These are phyloP conservation scores for Brienomyrus brachyistius DNA, from an alignment of 2,113 vertebrate species.

Conservation along the genomic window DNA sequence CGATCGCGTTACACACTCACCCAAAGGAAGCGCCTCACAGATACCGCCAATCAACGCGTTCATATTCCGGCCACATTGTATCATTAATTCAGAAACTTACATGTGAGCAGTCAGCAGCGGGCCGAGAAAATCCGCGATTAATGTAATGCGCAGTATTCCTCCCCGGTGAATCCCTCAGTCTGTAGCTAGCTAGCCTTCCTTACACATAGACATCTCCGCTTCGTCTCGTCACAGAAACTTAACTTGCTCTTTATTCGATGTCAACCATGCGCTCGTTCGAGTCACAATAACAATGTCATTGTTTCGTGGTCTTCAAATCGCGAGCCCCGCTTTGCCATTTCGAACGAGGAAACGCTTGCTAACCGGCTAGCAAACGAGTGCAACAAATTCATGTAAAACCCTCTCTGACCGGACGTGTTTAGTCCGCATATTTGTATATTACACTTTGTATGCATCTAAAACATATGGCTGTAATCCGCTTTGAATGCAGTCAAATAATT, in stretches of 20 bases:
- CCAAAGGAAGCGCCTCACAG: neutral
- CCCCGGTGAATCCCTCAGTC: neutral
- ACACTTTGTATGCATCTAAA: neutral
- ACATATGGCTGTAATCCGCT: neutral
- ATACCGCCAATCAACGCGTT: neutral
- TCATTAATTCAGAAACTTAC: neutral
- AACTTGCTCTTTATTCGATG: neutral
- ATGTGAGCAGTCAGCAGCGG: neutral
- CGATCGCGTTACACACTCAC: neutral
- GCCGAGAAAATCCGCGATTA: neutral
- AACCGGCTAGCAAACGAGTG: conserved; percentile 6
- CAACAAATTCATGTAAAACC: neutral
- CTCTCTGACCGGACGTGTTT: neutral
- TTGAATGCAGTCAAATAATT: conserved; percentile 1
- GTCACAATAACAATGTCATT: neutral
- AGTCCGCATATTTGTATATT: neutral
- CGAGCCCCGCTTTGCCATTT: conserved; percentile 2
- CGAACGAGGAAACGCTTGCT: neutral
- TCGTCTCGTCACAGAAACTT: neutral
- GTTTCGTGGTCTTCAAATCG: neutral
- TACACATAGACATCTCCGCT: neutral
- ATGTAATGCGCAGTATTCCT: neutral
- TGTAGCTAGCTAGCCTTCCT: neutral
- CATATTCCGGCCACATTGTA: neutral
- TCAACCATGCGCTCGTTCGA: neutral